A percentile compares a stretch with the other conserved stretches of the same genome.
phyloP scores from a whole-genome alignment of 2,113 vertebrate species.

The Sander lucioperca region DNA sequence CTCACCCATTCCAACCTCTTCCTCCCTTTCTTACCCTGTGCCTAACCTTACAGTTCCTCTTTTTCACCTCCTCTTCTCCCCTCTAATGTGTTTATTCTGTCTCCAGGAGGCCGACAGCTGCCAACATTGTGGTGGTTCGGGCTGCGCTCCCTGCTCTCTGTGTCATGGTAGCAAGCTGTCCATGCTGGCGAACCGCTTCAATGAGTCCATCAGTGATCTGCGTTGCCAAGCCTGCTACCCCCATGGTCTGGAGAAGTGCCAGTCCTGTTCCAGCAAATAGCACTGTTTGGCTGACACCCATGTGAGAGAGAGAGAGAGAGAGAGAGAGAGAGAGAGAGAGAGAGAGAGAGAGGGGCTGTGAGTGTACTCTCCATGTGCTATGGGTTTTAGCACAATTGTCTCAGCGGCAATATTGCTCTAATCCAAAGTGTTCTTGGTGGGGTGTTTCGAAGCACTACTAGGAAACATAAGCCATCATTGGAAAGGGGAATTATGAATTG shows the following conservation, averaged over 20 bases:
- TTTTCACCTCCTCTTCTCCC: slow-evolving; percentile 18
- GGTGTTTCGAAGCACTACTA: slow-evolving; percentile 53
- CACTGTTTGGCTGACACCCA: slow-evolving; percentile 61
- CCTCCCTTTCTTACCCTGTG: slow-evolving; percentile 22
- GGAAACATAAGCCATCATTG: slow-evolving; percentile 64
- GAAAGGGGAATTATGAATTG: slow-evolving; percentile 44
- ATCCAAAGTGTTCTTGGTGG: slow-evolving; percentile 69
- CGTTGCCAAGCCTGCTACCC: slow-evolving; percentile 94
- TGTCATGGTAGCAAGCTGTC: slow-evolving; percentile 99
- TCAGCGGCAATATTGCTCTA: slow-evolving; percentile 56
- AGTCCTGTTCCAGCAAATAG: slow-evolving; percentile 83
- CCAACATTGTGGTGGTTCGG: slow-evolving; percentile 90
- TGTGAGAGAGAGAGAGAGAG: slow-evolving; percentile 39
- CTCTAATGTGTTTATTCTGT: slow-evolving; percentile 62
- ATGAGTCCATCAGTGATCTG: slow-evolving; percentile 93
- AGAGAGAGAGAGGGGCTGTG: no score
- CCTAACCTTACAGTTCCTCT: slow-evolving; percentile 31
- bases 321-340: slow-evolving; percentile 10
- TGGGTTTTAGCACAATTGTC: slow-evolving; percentile 54
- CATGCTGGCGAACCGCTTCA: slow-evolving; percentile 96
- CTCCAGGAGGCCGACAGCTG: slow-evolving; percentile 85
- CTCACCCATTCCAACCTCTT: not conserved
- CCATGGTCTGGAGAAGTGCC: slow-evolving; percentile 91
- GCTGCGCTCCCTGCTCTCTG: slow-evolving; percentile 92
- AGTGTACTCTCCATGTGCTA: slow-evolving; percentile 11